Percentiles rank a stretch among this genome's conserved stretches.
Conservation (phyloP, 1,140 invertebrate species). For the Caerostris extrusa region DNA sequence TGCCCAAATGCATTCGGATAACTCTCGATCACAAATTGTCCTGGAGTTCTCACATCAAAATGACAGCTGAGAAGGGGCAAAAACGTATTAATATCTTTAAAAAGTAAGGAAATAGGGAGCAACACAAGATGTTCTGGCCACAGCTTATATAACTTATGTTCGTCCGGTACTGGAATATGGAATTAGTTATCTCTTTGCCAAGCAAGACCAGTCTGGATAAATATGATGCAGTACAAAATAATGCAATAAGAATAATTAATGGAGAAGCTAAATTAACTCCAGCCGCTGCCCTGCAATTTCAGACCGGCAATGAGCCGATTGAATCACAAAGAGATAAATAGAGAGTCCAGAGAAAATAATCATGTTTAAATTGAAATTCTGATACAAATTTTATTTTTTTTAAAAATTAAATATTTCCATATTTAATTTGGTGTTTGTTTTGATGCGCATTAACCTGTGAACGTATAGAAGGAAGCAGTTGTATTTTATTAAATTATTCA, state of each 20-base stretch:
- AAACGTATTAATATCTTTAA: background rate
- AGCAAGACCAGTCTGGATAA: background rate
- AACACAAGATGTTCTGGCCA: slow-evolving; percentile 25
- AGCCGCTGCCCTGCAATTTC: background rate
- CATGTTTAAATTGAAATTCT: no score
- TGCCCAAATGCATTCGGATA: slow-evolving; percentile 2
- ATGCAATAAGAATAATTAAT: background rate
- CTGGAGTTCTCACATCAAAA: background rate
- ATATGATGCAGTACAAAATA: slow-evolving; percentile 25
- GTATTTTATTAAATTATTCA: no score
- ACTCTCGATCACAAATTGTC: background rate
- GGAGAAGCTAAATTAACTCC: background rate
- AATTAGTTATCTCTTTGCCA: background rate
- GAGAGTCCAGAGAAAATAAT: no score
- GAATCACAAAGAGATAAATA: background rate
- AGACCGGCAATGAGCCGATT: background rate
- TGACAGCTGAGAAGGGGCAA: background rate
- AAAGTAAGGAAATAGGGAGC: slow-evolving; percentile 23
- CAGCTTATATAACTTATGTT: slow-evolving; percentile 32
- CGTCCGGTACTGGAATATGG: slow-evolving; percentile 11
- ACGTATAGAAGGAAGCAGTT: no score
- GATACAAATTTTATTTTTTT: no score
- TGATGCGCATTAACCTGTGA: no score
- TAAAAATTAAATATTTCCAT: no score
- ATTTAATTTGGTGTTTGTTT: no score